Evolutionary conservation across 2,797 vertebrate genomes (phyloP).

Genomic region (Gallinago solitaria): DNA sequence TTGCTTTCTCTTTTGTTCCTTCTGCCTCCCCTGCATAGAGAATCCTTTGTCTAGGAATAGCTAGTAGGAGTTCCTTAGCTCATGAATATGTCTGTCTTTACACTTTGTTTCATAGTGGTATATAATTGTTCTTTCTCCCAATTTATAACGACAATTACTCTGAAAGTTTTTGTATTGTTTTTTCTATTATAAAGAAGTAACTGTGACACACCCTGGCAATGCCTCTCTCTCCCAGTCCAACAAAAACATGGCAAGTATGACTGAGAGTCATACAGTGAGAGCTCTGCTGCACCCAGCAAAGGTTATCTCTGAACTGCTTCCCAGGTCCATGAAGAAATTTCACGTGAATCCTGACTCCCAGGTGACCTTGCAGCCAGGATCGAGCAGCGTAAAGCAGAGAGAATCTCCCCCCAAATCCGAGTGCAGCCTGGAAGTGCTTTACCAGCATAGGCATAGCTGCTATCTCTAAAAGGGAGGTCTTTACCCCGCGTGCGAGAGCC

Average conservation of each 20-base stretch:
- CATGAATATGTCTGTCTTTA: background rate
- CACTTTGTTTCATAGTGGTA: background rate
- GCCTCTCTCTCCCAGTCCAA: background rate
- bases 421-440: fast-evolving
- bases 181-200: background rate
- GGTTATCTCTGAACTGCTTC: background rate
- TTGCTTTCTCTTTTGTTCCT: background rate
- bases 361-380: background rate
- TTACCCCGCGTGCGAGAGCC: background rate
- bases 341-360: background rate
- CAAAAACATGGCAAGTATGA: background rate
- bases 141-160: background rate
- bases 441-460: background rate
- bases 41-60: background rate
- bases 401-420: background rate
- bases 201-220: background rate
- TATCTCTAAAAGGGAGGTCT: background rate
- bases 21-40: background rate
- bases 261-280: background rate
- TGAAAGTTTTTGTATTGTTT: background rate
- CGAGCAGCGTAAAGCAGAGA: fast-evolving
- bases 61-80: background rate
- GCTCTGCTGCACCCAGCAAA: background rate
- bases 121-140: background rate
- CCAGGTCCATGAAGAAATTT: background rate